A percentile compares a stretch with the other conserved stretches of the same genome.
These are phyloP conservation scores for Acanthococcus lagerstroemiae DNA, from an alignment of 2,888 invertebrate genomes.

Conservation along the genomic window DNA sequence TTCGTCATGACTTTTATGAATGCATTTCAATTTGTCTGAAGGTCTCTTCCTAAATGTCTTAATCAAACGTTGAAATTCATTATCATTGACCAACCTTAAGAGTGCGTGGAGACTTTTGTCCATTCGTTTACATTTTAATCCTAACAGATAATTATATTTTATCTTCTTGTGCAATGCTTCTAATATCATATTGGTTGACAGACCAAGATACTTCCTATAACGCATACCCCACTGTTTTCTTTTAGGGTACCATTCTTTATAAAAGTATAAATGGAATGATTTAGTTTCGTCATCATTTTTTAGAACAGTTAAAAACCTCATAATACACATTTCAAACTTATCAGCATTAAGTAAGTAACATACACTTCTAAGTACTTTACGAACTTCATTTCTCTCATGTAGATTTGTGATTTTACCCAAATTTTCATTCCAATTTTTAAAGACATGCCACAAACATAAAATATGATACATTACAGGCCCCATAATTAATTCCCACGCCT, in stretches of 20 bases:
- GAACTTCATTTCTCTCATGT: neutral
- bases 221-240: conserved; percentile 10
- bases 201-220: neutral
- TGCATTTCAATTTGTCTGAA: neutral
- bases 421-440: no score
- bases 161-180: neutral
- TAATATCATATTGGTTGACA: neutral
- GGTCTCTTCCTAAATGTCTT: neutral
- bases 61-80: neutral
- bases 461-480: no score
- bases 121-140: conserved; percentile 1
- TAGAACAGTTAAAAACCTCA: neutral
- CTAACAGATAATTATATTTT: conserved; percentile 2
- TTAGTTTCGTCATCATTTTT: conserved; percentile 1
- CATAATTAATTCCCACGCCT: no score
- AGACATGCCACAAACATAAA: no score
- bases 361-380: conserved; percentile 1
- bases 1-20: neutral
- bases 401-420: no score
- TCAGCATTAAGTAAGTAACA: neutral
- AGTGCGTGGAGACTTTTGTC: neutral
- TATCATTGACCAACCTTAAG: neutral
- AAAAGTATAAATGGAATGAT: conserved; percentile 19
- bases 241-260: conserved; percentile 4
- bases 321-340: neutral